Evolutionary conservation across 2,113 vertebrate genomes (phyloP), one percentile per base, ranked within the genome.

Genomic region (Pluvialis apricaria): DNA sequence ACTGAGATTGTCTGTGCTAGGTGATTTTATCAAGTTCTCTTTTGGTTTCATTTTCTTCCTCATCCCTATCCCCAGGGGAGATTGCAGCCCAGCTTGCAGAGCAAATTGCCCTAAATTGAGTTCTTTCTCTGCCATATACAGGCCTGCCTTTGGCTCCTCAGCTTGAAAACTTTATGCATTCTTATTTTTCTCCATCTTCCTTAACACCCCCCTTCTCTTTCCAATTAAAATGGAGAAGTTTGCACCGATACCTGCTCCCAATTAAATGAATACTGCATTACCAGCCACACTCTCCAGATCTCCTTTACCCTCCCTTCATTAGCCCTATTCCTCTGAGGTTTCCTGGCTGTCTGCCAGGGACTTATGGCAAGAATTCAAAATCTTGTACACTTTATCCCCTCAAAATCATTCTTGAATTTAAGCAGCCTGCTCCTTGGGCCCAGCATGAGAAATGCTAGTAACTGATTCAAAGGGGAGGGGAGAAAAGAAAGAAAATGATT

Each of bases 71-170:
- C 99, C 97, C 98, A 98, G 98, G 98, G 98, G 99, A 99, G 98
- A 98, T 98, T 98, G 98, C 98, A 98, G 98, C 98, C 99, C 98
- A 99, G 99, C 99, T 99, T 99, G 98, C 99, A 97, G 98, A 99
- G 99, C 99, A 99, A 99, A 99, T 99, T 99, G 99, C 99, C 99
- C 98, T 99, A 99, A 99, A 99, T 99, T 99, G 99, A 99, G 99
- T 99, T 99, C 99, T 99, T 99, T 99, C 98, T 98, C 98, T 98
- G 98, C 98, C 98, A 98, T 98, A 99, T 98, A 99, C 98, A 99
- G 98, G 98, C 97, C 98, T 99, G 98, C 98, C 98, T 99, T 98
- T 98, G 97, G 98, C 98, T 98, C 97, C 98, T 98, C 97, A 94
- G 98, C 98, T 98, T 98, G 98, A 97, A 98, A 99, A 99, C 99